Percentiles rank a stretch among this genome's conserved stretches.
phyloP scores from a whole-genome alignment of 2,797 vertebrate species.

The Margarornis squamiger region DNA sequence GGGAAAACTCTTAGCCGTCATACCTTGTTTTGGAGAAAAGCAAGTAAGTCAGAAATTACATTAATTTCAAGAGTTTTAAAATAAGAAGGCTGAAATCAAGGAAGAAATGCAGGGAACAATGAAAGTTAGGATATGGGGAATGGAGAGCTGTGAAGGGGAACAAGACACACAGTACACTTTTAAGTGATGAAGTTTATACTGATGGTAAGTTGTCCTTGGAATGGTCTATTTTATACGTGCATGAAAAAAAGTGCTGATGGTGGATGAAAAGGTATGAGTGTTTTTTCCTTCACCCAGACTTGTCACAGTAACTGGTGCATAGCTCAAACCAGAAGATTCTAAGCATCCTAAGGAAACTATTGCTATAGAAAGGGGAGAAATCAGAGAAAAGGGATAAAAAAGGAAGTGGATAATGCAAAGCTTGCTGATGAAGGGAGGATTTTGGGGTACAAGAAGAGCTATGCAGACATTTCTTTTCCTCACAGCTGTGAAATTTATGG shows the following conservation, averaged over 20 bases:
- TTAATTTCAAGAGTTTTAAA: background rate
- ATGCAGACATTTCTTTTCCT: background rate
- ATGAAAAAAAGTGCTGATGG: background rate
- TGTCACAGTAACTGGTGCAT: background rate
- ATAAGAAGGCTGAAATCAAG: background rate
- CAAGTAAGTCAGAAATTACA: background rate
- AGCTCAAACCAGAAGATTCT: background rate
- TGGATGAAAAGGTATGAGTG: background rate
- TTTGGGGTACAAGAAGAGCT: background rate
- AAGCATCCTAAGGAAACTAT: background rate
- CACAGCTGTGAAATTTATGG: background rate
- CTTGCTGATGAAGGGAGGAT: background rate
- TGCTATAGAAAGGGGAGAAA: background rate
- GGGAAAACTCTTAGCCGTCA: background rate
- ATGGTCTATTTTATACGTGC: background rate
- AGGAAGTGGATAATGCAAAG: background rate
- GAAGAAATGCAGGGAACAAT: background rate
- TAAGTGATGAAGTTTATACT: background rate
- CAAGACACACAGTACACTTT: background rate
- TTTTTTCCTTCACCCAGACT: background rate
- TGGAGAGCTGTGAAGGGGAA: background rate
- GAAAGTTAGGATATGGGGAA: background rate
- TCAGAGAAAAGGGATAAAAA: background rate
- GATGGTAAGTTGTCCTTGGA: background rate
- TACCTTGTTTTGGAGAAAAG: background rate